These are phyloP conservation scores for Erythrolamprus reginae DNA, from an alignment of 2,113 vertebrate genomes.

Conservation along the genomic window DNA sequence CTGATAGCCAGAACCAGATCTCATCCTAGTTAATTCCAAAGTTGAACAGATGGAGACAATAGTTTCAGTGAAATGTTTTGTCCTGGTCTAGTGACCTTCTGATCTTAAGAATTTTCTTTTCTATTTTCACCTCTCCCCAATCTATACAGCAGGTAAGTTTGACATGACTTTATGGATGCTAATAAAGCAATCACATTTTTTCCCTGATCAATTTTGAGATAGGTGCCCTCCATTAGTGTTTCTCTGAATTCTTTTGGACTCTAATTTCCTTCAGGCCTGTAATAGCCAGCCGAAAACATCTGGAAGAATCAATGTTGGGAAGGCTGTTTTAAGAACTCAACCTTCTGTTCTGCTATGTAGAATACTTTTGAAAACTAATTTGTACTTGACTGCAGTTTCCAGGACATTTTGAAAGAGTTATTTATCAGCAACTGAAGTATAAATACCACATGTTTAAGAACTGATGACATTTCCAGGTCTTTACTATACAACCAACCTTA, in stretches of 20 bases:
- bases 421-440: background rate
- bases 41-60: background rate
- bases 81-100: background rate
- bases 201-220: background rate
- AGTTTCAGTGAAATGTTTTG: background rate
- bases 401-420: background rate
- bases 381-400: background rate
- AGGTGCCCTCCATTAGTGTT: background rate
- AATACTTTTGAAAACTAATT: background rate
- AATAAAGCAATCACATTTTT: background rate
- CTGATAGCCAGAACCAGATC: background rate
- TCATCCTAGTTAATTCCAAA: background rate
- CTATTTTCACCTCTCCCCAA: background rate
- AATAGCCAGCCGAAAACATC: background rate
- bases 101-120: background rate
- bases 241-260: background rate
- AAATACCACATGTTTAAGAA: background rate
- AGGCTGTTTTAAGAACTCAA: background rate
- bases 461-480: background rate
- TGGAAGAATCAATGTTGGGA: background rate
- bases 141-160: background rate
- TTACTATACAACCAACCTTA: background rate
- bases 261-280: background rate
- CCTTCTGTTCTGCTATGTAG: background rate
- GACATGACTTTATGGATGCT: background rate